phyloP scores from a whole-genome alignment of 1,140 invertebrate species.

The Macrobrachium nipponense region DNA sequence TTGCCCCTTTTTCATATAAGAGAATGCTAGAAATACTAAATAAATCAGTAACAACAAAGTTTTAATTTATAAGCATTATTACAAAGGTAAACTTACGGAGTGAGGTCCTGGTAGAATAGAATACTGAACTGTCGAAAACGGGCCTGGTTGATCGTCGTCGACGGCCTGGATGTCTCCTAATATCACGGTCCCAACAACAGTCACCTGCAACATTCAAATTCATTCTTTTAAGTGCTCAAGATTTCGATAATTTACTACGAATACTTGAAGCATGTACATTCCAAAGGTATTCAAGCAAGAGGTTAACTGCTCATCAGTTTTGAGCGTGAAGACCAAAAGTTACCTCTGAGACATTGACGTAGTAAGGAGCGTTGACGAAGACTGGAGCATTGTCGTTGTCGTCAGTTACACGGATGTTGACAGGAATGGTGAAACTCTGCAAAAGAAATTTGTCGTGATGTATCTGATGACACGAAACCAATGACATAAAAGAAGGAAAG shows the following conservation, averaged over 20 bases:
- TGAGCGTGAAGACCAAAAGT: slow-evolving; percentile 4
- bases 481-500: not conserved
- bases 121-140: slow-evolving; percentile 90
- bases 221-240: not conserved
- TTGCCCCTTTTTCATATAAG: too few relatives aligned
- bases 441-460: not conserved
- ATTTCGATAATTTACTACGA: too few relatives aligned
- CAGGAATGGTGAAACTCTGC: slow-evolving; percentile 87
- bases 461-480: not conserved
- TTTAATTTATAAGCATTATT: not conserved
- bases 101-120: slow-evolving; percentile 81
- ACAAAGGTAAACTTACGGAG: slow-evolving; percentile 71
- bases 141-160: slow-evolving; percentile 89
- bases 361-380: slow-evolving; percentile 85
- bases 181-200: slow-evolving; percentile 83
- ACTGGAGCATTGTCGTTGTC: slow-evolving; percentile 91
- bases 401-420: slow-evolving; percentile 91
- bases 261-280: too few relatives aligned
- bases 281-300: too few relatives aligned
- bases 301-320: not conserved
- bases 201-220: slow-evolving; percentile 72
- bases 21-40: too few relatives aligned
- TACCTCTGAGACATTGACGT: slow-evolving; percentile 85
- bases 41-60: not conserved
- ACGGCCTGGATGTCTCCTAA: slow-evolving; percentile 81